phyloP scores from a whole-genome alignment of 2,113 vertebrate genomes.

The Tenebrosternarchus preto region DNA sequence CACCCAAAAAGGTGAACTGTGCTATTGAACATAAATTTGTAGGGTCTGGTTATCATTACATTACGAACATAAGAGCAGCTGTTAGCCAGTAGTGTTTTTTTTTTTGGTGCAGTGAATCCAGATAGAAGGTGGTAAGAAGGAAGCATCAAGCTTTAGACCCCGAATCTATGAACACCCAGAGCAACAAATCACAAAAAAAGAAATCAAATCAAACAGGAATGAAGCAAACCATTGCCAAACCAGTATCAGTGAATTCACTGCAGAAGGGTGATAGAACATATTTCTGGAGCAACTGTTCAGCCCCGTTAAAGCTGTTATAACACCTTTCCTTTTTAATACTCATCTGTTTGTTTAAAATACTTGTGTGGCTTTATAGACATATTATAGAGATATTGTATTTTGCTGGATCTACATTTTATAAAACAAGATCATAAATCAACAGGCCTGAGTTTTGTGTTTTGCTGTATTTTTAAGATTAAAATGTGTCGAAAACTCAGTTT shows the following conservation, averaged over 20 bases:
- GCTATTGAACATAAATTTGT: not conserved
- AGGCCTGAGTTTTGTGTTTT: constrained; percentile 4
- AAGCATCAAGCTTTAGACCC: not conserved
- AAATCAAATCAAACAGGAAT: not conserved
- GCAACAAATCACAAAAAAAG: not conserved
- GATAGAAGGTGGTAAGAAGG: not conserved
- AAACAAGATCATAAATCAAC: constrained; percentile 23
- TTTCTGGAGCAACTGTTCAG: too few relatives aligned
- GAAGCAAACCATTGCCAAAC: not conserved
- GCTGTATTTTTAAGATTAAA: not conserved
- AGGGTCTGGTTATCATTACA: too few relatives aligned
- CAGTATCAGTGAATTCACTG: too few relatives aligned
- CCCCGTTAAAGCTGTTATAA: too few relatives aligned
- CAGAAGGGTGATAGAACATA: too few relatives aligned
- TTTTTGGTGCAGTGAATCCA: not conserved
- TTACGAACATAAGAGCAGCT: too few relatives aligned
- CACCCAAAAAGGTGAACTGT: not conserved
- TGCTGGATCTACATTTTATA: constrained; percentile 2
- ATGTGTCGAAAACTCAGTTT: not conserved
- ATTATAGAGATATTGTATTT: not conserved
- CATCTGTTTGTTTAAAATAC: not conserved
- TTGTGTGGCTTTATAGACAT: too few relatives aligned
- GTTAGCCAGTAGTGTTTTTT: not conserved
- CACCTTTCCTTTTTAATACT: too few relatives aligned
- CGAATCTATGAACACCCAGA: not conserved